Base-by-base conservation (phyloP, 2,888 invertebrate genomes). In the Physocephala rufipes region DNA sequence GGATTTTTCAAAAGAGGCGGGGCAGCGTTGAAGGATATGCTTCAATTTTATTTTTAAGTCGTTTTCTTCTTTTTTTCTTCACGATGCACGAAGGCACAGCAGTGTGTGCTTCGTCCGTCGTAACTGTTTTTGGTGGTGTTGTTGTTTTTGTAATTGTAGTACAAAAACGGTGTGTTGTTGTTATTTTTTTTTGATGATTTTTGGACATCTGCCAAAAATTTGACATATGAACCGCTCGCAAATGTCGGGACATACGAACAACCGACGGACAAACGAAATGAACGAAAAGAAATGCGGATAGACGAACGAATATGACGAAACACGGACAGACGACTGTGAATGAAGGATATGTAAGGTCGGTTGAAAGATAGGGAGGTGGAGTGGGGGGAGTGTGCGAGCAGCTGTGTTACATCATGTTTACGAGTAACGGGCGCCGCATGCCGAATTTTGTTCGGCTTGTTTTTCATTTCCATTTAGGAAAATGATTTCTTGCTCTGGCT, bases 161-260 rank as follows among this genome's bases (percentile, higher is more conserved):
- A n/a, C n/a, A n/a, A n/a, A n/a, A n/a, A n/a, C n/a, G n/a, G n/a
- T n/a, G n/a, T n/a, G n/a, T n/a, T n/a, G n/a, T n/a, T n/a, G n/a
- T n/a, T n/a, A n/a, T n/a, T n/a, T n/a, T n/a, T n/a, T n/a, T 70
- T 74, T 75, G 76, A 74, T 77, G 75, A 76, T 77, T 78, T 81
- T 68, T 81, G 81, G 81, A 80, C 81, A 81, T 79, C 76, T 82
- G 81, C 81, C 81, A 81, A 78, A 82, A 67, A 49, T 51, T 81
- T 82, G 81, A 82, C 82, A 81, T 81, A 82, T 82, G 81, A 81
- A 81, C 81, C 81, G 80, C 63, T 47, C 67, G 36, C 43, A 53
- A 69, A 12, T 62, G 64, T 30, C 53, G 9, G 5, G 36, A 36
- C 36, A 9, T 4, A 36, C 36, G 36, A 36, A 36, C 36, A 9